phyloP scores from a whole-genome alignment of 1,140 invertebrate genomes.

The Brachionus koreanus region DNA sequence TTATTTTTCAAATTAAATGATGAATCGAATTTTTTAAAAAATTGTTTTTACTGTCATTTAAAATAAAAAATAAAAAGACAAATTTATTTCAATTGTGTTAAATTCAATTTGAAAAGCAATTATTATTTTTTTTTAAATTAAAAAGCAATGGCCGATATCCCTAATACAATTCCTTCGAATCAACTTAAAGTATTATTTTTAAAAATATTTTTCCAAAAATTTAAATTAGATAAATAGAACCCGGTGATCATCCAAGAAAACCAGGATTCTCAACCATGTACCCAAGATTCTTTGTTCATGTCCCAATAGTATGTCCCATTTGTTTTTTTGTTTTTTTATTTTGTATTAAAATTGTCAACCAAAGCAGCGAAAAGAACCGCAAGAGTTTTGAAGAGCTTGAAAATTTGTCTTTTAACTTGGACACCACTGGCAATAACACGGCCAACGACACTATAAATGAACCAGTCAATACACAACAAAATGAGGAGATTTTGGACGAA shows the following conservation, averaged over 20 bases:
- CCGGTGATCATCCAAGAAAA: background rate
- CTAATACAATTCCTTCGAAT: slow-evolving; percentile 15
- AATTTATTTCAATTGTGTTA: background rate
- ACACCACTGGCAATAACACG: background rate
- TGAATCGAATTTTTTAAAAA: too few species aligned
- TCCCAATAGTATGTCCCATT: background rate
- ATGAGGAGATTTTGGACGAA: slow-evolving; percentile 31
- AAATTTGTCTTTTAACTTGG: slow-evolving; percentile 20
- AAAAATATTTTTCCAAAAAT: background rate
- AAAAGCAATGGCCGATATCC: slow-evolving; percentile 11
- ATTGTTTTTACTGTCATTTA: too few species aligned
- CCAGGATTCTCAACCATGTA: background rate
- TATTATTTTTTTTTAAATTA: too few species aligned
- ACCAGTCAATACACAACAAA: background rate
- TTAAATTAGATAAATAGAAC: background rate
- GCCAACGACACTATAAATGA: slow-evolving; percentile 16
- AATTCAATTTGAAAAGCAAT: background rate
- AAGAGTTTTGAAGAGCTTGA: slow-evolving; percentile 18
- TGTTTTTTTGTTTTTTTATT: background rate
- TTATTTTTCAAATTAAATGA: too few species aligned
- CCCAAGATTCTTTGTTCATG: background rate
- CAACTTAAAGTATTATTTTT: background rate
- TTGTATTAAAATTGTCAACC: background rate
- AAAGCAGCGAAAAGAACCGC: background rate
- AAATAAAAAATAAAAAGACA: background rate